A percentile compares a stretch with the other conserved stretches of the same genome.
phyloP scores from a whole-genome alignment of 2,113 vertebrate genomes.

The Nanger granti region DNA sequence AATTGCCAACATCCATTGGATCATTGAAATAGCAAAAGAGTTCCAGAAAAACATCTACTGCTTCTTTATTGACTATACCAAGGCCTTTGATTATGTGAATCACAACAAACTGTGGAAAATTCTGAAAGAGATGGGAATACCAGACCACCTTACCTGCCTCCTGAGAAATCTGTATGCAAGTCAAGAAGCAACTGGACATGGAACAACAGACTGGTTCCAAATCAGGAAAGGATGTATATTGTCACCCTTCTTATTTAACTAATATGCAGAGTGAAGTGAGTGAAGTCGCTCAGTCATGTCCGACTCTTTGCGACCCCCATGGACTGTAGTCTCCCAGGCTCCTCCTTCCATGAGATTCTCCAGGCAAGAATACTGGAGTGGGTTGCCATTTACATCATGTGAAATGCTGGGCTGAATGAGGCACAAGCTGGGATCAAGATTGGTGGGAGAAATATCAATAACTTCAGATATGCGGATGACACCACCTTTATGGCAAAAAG shows the following conservation, averaged over 20 bases:
- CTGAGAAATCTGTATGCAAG: not conserved
- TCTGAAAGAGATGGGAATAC: not conserved
- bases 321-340: too few species aligned
- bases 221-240: not conserved
- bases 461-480: not conserved
- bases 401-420: not conserved
- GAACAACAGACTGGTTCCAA: not conserved
- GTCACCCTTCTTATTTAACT: not conserved
- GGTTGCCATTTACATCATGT: not conserved
- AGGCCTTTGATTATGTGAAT: not conserved
- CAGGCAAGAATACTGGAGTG: too few species aligned
- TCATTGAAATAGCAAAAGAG: not conserved
- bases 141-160: not conserved
- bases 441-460: not conserved
- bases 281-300: too few species aligned
- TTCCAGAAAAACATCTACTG: not conserved
- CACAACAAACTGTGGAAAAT: not conserved
- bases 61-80: not conserved
- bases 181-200: not conserved
- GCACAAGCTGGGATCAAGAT: not conserved
- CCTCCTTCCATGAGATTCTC: too few species aligned
- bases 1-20: not conserved
- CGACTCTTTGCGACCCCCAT: too few species aligned
- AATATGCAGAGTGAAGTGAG: not conserved
- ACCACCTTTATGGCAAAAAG: not conserved